Evolutionary conservation across 2,888 invertebrate genomes (phyloP).

Genomic region (Teinopalpus imperialis): DNA sequence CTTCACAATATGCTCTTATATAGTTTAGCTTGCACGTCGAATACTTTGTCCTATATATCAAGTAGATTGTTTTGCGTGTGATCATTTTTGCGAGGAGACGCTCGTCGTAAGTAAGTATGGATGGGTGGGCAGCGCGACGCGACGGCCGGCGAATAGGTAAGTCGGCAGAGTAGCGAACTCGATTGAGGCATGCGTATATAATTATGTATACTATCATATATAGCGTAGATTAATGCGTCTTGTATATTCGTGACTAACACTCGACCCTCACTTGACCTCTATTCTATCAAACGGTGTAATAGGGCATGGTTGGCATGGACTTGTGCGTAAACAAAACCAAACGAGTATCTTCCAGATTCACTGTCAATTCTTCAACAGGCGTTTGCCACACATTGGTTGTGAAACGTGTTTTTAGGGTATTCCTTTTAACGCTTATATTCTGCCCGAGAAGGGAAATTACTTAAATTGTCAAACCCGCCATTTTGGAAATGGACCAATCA

Average conservation of each 20-base stretch:
- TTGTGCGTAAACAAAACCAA: slow-evolving; percentile 57
- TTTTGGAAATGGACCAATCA: slow-evolving; percentile 28
- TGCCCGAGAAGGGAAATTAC: no score
- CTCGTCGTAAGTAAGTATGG: slow-evolving; percentile 38
- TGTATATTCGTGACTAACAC: slow-evolving; percentile 49
- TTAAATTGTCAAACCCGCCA: slow-evolving; percentile 19
- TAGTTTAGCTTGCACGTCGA: slow-evolving; percentile 51
- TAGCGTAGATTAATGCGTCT: slow-evolving; percentile 37
- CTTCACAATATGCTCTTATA: slow-evolving; percentile 40
- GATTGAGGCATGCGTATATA: slow-evolving; percentile 44
- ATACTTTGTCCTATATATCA: slow-evolving; percentile 41
- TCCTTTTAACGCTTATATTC: slow-evolving; percentile 41
- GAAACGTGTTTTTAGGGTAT: slow-evolving; percentile 73
- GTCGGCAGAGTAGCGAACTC: slow-evolving; percentile 38
- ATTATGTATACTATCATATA: slow-evolving; percentile 30
- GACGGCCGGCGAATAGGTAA: slow-evolving; percentile 43
- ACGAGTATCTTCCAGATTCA: slow-evolving; percentile 66
- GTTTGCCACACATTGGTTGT: slow-evolving; percentile 77
- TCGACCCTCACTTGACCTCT: slow-evolving; percentile 27
- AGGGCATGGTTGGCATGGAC: slow-evolving; percentile 71
- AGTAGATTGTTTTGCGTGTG: slow-evolving; percentile 43
- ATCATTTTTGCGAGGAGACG: slow-evolving; percentile 30
- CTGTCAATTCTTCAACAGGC: slow-evolving; percentile 74
- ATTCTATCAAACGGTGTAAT: slow-evolving; percentile 23
- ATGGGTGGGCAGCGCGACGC: slow-evolving; percentile 37